A percentile compares a stretch with the other conserved stretches of the same genome.
Conservation (phyloP, 2,113 vertebrate genomes). For the Siniperca chuatsi region DNA sequence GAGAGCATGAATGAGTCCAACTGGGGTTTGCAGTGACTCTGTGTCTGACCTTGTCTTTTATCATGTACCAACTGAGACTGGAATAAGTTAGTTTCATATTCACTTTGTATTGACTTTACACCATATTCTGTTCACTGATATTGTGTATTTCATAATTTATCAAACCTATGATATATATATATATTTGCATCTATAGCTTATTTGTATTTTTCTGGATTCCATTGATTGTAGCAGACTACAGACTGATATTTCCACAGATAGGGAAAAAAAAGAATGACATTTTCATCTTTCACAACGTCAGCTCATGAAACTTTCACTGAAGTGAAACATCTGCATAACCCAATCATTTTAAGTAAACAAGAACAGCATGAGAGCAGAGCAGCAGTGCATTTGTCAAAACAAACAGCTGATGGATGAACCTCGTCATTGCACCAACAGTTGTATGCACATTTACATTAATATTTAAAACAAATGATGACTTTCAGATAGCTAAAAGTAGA, state of each 20-base stretch:
- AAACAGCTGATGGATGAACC: constrained; percentile 62
- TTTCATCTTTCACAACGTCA: constrained; percentile 52
- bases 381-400: constrained; percentile 60
- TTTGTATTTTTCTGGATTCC: background rate
- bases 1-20: constrained; percentile 8
- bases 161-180: background rate
- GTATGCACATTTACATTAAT: constrained; percentile 35
- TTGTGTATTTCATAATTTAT: background rate
- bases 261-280: background rate
- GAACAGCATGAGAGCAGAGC: constrained; percentile 55
- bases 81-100: constrained; percentile 30
- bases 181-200: background rate
- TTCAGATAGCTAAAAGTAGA: constrained; percentile 25
- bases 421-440: constrained; percentile 7
- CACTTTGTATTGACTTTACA: constrained; percentile 10
- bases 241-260: constrained; percentile 16
- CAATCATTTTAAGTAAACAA: constrained; percentile 64
- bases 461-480: constrained; percentile 39
- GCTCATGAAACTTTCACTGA: constrained; percentile 45
- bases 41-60: constrained; percentile 49
- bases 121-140: background rate
- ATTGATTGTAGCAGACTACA: constrained; percentile 2
- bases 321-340: constrained; percentile 60
- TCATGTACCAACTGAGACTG: constrained; percentile 18
- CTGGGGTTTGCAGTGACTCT: constrained; percentile 43